A percentile compares a stretch with the other conserved stretches of the same genome.
Conservation (phyloP, 1,140 invertebrate genomes). For the Epicauta chinensis region DNA sequence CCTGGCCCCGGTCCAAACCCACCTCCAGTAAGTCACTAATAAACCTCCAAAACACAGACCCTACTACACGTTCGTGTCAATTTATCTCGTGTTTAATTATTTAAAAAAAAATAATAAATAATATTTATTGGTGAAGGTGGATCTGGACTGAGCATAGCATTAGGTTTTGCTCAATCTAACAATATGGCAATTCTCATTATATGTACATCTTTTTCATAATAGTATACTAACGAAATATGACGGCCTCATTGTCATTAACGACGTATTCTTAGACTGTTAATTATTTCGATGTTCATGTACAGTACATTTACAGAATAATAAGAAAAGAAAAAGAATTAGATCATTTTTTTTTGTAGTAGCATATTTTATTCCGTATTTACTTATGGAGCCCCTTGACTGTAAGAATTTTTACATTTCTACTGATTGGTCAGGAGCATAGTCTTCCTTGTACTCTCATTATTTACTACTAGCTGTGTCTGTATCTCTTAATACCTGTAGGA, state of each 20-base stretch:
- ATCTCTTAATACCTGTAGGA: constrained; percentile 26
- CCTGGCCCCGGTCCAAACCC: constrained; percentile 43
- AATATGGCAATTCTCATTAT: constrained; percentile 24
- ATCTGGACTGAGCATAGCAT: constrained; percentile 25
- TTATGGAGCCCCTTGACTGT: constrained; percentile 16
- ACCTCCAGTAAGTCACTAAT: constrained; percentile 52
- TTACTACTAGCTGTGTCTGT: constrained; percentile 25
- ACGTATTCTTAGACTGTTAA: constrained; percentile 21
- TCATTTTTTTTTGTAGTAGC: constrained; percentile 7
- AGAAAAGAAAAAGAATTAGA: background rate
- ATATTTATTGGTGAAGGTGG: constrained; percentile 15
- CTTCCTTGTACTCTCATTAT: constrained; percentile 24
- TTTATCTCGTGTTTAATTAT: constrained; percentile 26
- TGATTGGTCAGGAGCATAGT: constrained; percentile 20
- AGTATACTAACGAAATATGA: constrained; percentile 29
- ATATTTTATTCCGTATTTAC: constrained; percentile 12
- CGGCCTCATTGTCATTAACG: constrained; percentile 24
- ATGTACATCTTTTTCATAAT: constrained; percentile 19
- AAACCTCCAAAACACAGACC: constrained; percentile 27
- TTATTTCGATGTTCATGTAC: constrained; percentile 30
- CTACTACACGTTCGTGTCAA: constrained; percentile 35
- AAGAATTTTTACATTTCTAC: constrained; percentile 22
- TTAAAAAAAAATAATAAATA: constrained; percentile 15
- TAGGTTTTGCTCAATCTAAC: constrained; percentile 32
- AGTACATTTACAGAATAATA: constrained; percentile 15